These are phyloP conservation scores for Linnaemya tessellans DNA, from an alignment of 2,888 invertebrate genomes.

Conservation along the genomic window DNA sequence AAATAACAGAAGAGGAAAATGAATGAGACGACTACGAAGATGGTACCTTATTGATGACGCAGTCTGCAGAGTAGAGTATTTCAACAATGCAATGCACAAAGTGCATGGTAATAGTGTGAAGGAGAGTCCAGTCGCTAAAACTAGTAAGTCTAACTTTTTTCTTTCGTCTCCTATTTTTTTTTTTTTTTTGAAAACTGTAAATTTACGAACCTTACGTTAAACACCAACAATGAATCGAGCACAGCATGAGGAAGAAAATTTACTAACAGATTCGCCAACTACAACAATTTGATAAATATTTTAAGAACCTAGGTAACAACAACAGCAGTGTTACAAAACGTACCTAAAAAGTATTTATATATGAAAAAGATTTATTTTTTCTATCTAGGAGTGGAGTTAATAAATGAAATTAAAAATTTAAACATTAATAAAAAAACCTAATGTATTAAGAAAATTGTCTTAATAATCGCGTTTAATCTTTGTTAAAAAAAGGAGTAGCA, in stretches of 20 bases:
- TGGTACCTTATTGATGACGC: constrained; percentile 72
- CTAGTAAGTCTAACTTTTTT: constrained; percentile 52
- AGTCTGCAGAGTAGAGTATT: constrained; percentile 74
- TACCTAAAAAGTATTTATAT: constrained; percentile 25
- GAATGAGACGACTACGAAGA: constrained; percentile 62
- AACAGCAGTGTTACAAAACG: constrained; percentile 40
- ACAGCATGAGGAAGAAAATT: constrained; percentile 77
- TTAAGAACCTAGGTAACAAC: constrained; percentile 63
- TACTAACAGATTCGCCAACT: constrained; percentile 60
- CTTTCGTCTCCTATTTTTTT: constrained; percentile 68
- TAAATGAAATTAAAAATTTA: constrained; percentile 72
- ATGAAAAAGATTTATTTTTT: constrained; percentile 36
- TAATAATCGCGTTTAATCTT: constrained; percentile 66
- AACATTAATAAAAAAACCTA: constrained; percentile 67
- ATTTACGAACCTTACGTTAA: constrained; percentile 82
- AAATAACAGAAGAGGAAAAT: constrained; percentile 74
- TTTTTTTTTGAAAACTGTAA: constrained; percentile 82
- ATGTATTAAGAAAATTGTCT: constrained; percentile 61
- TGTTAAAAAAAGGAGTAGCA: constrained; percentile 44
- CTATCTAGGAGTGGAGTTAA: constrained; percentile 71
- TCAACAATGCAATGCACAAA: constrained; percentile 79
- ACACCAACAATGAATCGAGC: constrained; percentile 82
- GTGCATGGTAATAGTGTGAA: constrained; percentile 79
- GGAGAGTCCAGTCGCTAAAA: constrained; percentile 80
- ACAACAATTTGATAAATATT: constrained; percentile 69